Base-by-base conservation (phyloP, 2,888 invertebrate genomes). In the Drosophila buzzatii region DNA sequence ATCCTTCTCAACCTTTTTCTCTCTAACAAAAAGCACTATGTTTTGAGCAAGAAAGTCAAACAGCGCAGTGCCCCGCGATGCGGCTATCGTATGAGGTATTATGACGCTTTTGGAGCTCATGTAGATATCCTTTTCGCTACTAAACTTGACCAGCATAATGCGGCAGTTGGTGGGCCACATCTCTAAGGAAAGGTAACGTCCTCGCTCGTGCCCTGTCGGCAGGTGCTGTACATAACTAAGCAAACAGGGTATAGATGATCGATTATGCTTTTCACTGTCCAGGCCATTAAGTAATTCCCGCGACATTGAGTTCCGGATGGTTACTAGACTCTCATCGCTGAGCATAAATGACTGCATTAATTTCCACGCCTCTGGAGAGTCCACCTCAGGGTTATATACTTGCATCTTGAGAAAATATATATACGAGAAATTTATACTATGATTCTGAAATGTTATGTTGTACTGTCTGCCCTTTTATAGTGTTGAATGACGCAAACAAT, bases 131-230 rank as follows among this genome's bases (percentile, higher is more conserved):
- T 95, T 96, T 63, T 95, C 96, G 60, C 96, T 96, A 52, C 90
- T 86, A 89, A 99, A 94, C 79, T 96, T 96, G 90, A 99, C 97
- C 69, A 98, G 95, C 78, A 99, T 94, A 4, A 99, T 98, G 77
- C 99, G 95, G 94, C 99, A 99, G 93, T 99, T 99, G n/a, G 99
- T 99, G 31, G 99, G 99, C 68, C 99, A 99, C 92, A 99, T 95
- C 94, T 99, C 99, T 86, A 99, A 94, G 0, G 99, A 99, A 91
- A 99, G 93, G 92, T 97, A 99, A 94, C 98, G 97, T 57, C 99
- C 99, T 58, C 95, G 94, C 94, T 98, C 98, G 95, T 96, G 95
- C 84, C 99, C 98, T 93, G 97, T 96, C 0, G 99, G 99, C 76
- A 99, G 94, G 92, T 97, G 96, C 92, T 98, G 97, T 49, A 99